Percentiles rank a stretch among this genome's conserved stretches.
Conservation (phyloP, 2,113 vertebrate genomes). For the Corythaixoides concolor region DNA sequence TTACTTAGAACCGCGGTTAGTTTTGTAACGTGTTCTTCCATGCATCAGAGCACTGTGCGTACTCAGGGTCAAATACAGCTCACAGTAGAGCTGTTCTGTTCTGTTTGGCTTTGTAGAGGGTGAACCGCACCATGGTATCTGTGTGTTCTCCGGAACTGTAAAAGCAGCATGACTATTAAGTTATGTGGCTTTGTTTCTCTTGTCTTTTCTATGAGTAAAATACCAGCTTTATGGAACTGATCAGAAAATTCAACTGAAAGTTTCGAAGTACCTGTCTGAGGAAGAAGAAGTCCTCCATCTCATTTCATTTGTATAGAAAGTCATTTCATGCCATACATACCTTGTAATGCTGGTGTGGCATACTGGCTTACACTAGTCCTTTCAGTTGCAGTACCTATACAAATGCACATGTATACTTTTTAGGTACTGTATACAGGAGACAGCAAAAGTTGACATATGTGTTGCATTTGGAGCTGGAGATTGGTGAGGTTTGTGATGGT, state of each 20-base stretch:
- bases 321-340: not conserved
- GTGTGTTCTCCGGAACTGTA: not conserved
- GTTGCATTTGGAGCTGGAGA: not conserved
- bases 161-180: not conserved
- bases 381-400: not conserved
- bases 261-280: not conserved
- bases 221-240: not conserved
- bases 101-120: rapidly evolving
- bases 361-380: not conserved
- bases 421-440: not conserved
- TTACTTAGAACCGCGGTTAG: not conserved
- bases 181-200: not conserved
- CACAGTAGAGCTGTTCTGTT: not conserved
- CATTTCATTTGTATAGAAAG: not conserved
- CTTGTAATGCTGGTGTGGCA: not conserved
- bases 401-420: not conserved
- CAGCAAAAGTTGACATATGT: not conserved
- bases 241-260: not conserved
- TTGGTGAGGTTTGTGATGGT: not conserved
- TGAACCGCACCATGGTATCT: not conserved
- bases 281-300: not conserved
- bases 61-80: not conserved
- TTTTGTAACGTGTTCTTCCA: not conserved
- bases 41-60: not conserved
- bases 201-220: not conserved